Evolutionary conservation across 2,888 invertebrate genomes (phyloP), one percentile per base, ranked within the genome.

Genomic region (Orthosia incerta): DNA sequence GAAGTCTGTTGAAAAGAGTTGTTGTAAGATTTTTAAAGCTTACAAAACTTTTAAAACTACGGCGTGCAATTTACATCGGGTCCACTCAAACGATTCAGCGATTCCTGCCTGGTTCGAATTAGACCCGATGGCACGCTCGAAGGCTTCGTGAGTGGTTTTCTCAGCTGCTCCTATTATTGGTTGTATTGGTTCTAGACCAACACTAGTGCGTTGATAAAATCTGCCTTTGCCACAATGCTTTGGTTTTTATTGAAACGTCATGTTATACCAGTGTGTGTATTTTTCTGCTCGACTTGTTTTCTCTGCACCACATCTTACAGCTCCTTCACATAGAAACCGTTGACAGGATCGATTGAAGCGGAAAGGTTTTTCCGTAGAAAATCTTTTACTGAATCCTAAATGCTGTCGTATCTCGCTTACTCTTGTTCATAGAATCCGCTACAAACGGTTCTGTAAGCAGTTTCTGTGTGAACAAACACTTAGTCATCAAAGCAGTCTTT

Each of bases 61-160:
- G 12, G 11, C 48, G 20, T 31, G n/a, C 13, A 31, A 57, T 46
- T 53, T 18, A 50, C 55, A 72, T 55, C 11, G 55, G 53, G 20
- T 18, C 13, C 23, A 15, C 7, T 31, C 2, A 18, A 64, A 62
- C 45, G 50, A 45, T 57, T 31, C 13, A 62, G 61, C n/a, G 18
- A n/a, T 48, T 64, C n/a, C 12, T 23, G n/a, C 7, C 65, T 70
- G 53, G 18, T 59, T 59, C 53, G 13, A 70, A 70, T 61, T 62
- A 76, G 45, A 53, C 26, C 26, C 20, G 18, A 61, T 23, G 23
- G 15, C 53, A 57, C 23, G 63, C 61, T 53, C 53, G 53, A 39
- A 57, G 23, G 31, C n/a, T 9, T 67, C 45, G 31, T 55, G n/a
- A 67, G n/a, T 55, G 23, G 31, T 16, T 61, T 20, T 57, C 50